These are phyloP conservation scores for Thunnus maccoyii DNA, from an alignment of 2,113 vertebrate genomes.

Conservation along the genomic window DNA sequence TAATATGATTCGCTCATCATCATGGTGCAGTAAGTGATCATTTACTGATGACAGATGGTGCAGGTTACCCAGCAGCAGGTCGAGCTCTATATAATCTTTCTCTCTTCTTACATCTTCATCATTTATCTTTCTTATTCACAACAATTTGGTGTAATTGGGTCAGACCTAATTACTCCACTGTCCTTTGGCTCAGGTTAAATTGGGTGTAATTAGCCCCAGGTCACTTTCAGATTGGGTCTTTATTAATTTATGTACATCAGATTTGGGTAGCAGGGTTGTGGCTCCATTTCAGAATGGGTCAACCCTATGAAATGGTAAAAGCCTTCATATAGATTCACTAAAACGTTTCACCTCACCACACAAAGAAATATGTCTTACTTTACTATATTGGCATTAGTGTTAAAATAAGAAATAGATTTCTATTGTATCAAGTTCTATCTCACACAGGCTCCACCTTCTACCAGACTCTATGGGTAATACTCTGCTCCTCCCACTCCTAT, in stretches of 20 bases:
- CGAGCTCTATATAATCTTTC: constrained; percentile 14
- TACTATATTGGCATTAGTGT: too few species aligned
- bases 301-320: background rate
- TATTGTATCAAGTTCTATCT: too few species aligned
- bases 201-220: constrained; percentile 49
- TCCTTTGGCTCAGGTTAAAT: constrained; percentile 52
- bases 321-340: background rate
- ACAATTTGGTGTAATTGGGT: constrained; percentile 42
- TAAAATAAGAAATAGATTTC: too few species aligned
- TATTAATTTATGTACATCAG: constrained; percentile 36
- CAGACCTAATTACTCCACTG: constrained; percentile 17
- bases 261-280: background rate
- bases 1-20: constrained; percentile 4
- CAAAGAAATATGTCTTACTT: too few species aligned
- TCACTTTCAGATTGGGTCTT: constrained; percentile 40
- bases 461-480: too few species aligned
- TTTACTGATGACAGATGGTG: constrained; percentile 8
- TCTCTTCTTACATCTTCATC: constrained; percentile 17
- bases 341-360: too few species aligned
- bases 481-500: too few species aligned
- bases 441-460: too few species aligned
- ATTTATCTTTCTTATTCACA: constrained; percentile 48
- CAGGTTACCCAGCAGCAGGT: background rate
- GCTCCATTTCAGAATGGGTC: background rate
- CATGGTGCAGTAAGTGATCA: background rate